Evolutionary conservation across 2,888 invertebrate genomes (phyloP), one percentile per base, ranked within the genome.

Genomic region (Hemithea aestivaria): DNA sequence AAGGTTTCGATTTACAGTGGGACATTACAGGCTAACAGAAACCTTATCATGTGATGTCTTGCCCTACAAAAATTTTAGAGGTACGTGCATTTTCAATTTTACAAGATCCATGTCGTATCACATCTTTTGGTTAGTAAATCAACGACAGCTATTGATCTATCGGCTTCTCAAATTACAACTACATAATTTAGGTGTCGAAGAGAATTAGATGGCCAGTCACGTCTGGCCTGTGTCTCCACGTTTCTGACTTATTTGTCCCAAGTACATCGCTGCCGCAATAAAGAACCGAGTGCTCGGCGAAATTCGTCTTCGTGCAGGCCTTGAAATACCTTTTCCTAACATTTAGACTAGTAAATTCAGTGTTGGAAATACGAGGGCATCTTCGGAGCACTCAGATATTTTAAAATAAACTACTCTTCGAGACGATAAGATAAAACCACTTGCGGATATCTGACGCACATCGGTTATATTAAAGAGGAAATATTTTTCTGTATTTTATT

Each of bases 131-230:
- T n/a, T n/a, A n/a, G n/a, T n/a, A n/a, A n/a, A n/a, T n/a, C n/a
- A n/a, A 33, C 23, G 25, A 28, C 20, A 37, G 20, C 12, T 3
- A 41, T 29, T 36, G 40, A 41, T 44, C 33, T 9, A 27, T 20
- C 32, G 24, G 36, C 24, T 39, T 27, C 27, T 43, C 29, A 34
- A 45, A 35, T 22, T 24, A 24, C 41, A 38, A 41, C 46, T 34
- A 36, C 29, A 38, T 43, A 39, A 46, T 45, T 43, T 39, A 22
- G 34, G 33, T 35, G 22, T 27, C 35, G 27, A 39, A 31, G 7
- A 20, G 35, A 28, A 44, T 50, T 45, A 28, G 32, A 27, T 36
- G 42, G 40, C 52, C 6, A 43, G 50, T 48, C 50, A 50, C 53
- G 50, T 44, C 20, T 35, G 32, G 10, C 37, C 29, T 20, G 29